These are phyloP conservation scores for Drosophila pachea DNA, from an alignment of 1,140 invertebrate species.

Conservation along the genomic window DNA sequence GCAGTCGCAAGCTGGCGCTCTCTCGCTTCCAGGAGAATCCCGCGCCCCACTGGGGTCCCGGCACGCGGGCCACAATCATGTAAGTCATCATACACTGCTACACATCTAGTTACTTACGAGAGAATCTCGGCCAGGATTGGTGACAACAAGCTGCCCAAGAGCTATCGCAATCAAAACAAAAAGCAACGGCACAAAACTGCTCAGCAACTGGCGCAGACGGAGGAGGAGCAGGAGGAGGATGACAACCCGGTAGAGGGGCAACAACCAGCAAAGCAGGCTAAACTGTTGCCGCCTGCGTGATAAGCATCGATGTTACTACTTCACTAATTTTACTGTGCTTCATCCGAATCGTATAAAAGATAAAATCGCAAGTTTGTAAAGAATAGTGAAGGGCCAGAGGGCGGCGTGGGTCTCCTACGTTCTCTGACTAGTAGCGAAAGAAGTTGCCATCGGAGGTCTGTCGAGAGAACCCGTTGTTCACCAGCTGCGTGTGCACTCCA, in stretches of 20 bases:
- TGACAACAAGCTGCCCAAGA: conserved; percentile 82
- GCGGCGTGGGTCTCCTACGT: background rate
- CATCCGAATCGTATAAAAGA: conserved; percentile 27
- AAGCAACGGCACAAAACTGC: conserved; percentile 64
- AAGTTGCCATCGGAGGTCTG: conserved; percentile 83
- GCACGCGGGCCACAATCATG: conserved; percentile 85
- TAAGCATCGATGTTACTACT: conserved; percentile 15
- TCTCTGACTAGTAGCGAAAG: conserved; percentile 80
- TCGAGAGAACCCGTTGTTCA: conserved; percentile 84
- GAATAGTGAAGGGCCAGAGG: too few relatives aligned
- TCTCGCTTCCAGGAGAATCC: conserved; percentile 94
- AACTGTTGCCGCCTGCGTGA: conserved; percentile 50
- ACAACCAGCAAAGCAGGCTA: conserved; percentile 41
- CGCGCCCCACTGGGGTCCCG: conserved; percentile 92
- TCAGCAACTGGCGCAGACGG: conserved; percentile 12
- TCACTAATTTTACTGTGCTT: conserved; percentile 50
- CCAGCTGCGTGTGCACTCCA: conserved; percentile 83
- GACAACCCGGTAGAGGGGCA: background rate
- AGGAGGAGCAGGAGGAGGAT: background rate
- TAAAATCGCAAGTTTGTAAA: conserved; percentile 1
- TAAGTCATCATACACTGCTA: conserved; percentile 70
- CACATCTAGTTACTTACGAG: background rate
- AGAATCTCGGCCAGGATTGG: conserved; percentile 79
- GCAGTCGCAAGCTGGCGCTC: conserved; percentile 86
- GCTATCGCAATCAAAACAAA: conserved; percentile 83